Conservation (phyloP, 2,113 vertebrate genomes). For the Bujurquina vittata region DNA sequence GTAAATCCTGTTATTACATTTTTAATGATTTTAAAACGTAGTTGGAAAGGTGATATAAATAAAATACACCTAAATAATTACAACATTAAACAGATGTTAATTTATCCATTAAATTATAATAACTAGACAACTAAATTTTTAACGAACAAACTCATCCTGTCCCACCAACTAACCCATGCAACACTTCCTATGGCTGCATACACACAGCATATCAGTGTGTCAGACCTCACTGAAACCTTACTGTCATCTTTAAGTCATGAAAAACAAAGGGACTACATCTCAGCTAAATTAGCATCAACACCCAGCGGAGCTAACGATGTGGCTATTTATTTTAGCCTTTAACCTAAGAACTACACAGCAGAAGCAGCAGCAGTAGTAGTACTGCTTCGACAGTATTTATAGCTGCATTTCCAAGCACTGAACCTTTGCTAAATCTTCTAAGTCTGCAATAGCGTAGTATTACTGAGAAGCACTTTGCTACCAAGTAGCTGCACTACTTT, state of each 20-base stretch:
- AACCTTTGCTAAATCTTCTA: background rate
- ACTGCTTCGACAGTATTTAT: background rate
- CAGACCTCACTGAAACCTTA: background rate
- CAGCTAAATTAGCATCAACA: background rate
- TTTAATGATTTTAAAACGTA: background rate
- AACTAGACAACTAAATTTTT: too few species aligned
- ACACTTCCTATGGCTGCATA: background rate
- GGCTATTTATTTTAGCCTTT: background rate
- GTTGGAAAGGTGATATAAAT: background rate
- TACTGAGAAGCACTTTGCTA: background rate
- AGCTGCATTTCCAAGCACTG: too few species aligned
- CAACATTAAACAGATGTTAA: background rate
- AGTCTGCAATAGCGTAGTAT: background rate
- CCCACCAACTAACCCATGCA: background rate
- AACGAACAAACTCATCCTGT: background rate
- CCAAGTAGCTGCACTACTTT: background rate
- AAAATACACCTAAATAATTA: background rate
- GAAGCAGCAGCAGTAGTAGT: background rate
- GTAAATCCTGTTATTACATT: background rate
- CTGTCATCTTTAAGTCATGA: background rate
- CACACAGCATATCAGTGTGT: background rate
- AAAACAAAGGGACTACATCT: background rate
- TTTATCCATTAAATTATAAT: background rate
- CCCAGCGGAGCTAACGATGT: background rate
- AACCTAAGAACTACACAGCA: background rate